Evolutionary conservation across 2,113 vertebrate genomes (phyloP).

Genomic region (Anser cygnoides): DNA sequence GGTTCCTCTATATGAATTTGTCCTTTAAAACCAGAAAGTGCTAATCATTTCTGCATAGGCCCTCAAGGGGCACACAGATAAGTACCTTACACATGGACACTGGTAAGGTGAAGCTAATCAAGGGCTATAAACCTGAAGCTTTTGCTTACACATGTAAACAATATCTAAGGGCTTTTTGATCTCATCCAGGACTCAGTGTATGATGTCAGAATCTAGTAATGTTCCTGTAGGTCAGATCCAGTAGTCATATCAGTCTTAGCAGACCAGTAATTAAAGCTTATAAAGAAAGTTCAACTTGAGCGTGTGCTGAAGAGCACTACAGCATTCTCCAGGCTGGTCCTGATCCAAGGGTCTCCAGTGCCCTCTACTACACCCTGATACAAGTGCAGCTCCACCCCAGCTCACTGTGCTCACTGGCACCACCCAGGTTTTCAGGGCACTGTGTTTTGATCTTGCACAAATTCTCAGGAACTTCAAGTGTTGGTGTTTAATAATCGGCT

Average conservation of each 20-base stretch:
- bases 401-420: rapidly evolving
- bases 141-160: rapidly evolving
- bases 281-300: rapidly evolving
- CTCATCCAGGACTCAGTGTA: rapidly evolving
- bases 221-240: neutral
- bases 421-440: rapidly evolving
- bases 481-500: rapidly evolving
- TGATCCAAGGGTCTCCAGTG: neutral
- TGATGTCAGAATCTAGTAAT: rapidly evolving
- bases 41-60: rapidly evolving
- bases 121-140: neutral
- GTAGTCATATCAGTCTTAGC: rapidly evolving
- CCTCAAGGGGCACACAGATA: rapidly evolving
- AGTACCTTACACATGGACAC: rapidly evolving
- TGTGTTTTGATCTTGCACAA: too few relatives aligned
- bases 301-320: neutral
- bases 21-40: neutral
- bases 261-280: neutral
- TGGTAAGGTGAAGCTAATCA: neutral
- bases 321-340: neutral
- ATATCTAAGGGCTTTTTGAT: rapidly evolving
- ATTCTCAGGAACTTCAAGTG: rapidly evolving
- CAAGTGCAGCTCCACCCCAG: rapidly evolving
- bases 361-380: rapidly evolving
- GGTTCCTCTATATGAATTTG: rapidly evolving